Base-by-base conservation (phyloP, 2,797 vertebrate genomes). In the Acanthopagrus latus region DNA sequence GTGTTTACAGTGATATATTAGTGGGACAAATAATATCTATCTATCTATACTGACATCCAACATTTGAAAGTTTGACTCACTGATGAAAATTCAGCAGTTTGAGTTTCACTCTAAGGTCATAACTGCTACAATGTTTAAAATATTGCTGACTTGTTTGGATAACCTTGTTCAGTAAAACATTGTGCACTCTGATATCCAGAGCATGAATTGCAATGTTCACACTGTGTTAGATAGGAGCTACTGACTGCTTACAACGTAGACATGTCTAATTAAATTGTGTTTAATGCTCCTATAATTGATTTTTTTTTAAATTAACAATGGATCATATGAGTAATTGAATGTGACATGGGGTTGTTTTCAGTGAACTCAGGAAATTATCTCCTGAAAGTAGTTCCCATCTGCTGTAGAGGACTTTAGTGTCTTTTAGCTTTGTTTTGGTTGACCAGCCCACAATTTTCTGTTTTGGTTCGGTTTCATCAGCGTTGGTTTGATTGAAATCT, bases 281-380 rank as follows among this genome's bases (percentile, higher is more conserved):
- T 8, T 14, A 38, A 66, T 23, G 21, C 7, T 8, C 11, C 20
- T 3, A 8, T 27, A 21, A 29, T 66, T 21, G 56, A 33, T 47
- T 48, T 41, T 41, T 62, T 18, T 13, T 38, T 6, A 21, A 33
- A 33, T 46, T 33, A n/a, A 38, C 38, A 62, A 44, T 57, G 11
- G 41, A 73, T 63, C 29, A 14, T 9, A 20, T 43, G 23, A 54
- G 14, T 59, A 44, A 50, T 57, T 55, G 18, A 7, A 48, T 55
- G 52, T 23, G 6, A 38, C 25, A 57, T 25, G 11, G 9, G 20
- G 17, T 47, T 0, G 14, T 8, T 51, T 21, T 23, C 1, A 8
- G 50, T 64, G 29, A 59, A 25, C 16, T 23, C 7, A 46, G 63
- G 57, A 71, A 78, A 78, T 64, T 4, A 57, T 58, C 48, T n/a